Percentiles rank a stretch among this genome's conserved stretches.
These are phyloP conservation scores for Styela plicata DNA, from an alignment of 23 tunicate species.

Conservation along the genomic window DNA sequence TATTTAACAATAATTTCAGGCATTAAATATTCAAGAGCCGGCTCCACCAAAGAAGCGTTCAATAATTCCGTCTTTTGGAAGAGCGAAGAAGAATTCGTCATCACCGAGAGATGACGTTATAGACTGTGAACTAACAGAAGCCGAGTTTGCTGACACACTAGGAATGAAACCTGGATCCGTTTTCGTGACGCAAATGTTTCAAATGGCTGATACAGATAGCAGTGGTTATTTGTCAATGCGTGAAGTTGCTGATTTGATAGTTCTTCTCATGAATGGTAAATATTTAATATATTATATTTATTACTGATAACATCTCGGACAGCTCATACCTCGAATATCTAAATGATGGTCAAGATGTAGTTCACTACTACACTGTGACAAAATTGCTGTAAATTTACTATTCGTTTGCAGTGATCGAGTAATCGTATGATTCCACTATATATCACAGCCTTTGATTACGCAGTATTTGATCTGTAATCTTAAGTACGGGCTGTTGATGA, in stretches of 20 bases:
- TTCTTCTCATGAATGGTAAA: slow-evolving; percentile 85
- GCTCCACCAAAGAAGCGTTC: not conserved
- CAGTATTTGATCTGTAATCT: too few species aligned
- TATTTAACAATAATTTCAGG: too few species aligned
- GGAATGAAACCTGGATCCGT: slow-evolving; percentile 87
- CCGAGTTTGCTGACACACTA: slow-evolving; percentile 81
- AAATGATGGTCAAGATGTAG: too few species aligned
- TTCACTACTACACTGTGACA: too few species aligned
- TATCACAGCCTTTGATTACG: too few species aligned
- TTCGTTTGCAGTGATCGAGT: too few species aligned
- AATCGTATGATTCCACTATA: too few species aligned
- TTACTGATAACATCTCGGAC: too few species aligned
- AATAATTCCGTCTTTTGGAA: not conserved
- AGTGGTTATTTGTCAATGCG: slow-evolving; percentile 87
- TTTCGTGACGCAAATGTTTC: slow-evolving; percentile 86
- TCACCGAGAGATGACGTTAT: slow-evolving; percentile 53
- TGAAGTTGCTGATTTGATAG: slow-evolving; percentile 82
- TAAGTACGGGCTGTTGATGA: too few species aligned
- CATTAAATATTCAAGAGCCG: not conserved
- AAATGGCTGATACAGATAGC: slow-evolving; percentile 72
- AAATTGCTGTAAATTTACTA: too few species aligned
- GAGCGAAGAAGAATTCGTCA: slow-evolving; percentile 6
- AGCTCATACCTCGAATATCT: too few species aligned
- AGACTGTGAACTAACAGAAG: slow-evolving; percentile 61
- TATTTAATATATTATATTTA: too few species aligned